These are phyloP conservation scores for Oscheius sp. DNA, from an alignment of 2,888 invertebrate genomes.

Conservation along the genomic window DNA sequence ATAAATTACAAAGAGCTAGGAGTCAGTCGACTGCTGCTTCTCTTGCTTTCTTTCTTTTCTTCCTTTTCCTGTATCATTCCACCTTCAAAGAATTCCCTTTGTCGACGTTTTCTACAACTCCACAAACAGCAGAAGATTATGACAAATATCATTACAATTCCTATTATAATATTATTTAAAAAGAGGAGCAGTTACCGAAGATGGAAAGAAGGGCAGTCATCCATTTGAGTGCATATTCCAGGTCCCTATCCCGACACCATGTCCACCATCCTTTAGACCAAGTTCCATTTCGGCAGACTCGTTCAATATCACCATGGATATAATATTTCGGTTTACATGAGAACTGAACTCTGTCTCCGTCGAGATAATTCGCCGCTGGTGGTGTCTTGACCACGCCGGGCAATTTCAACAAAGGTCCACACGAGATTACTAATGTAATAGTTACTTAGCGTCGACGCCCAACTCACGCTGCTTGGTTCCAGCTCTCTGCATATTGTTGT, in stretches of 20 bases:
- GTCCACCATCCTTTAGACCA: constrained; percentile 67
- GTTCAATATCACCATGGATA: constrained; percentile 62
- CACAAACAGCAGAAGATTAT: constrained; percentile 56
- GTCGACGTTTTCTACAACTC: constrained; percentile 49
- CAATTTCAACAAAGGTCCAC: constrained; percentile 63
- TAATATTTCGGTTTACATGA: constrained; percentile 65
- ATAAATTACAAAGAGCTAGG: constrained; percentile 21
- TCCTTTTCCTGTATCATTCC: constrained; percentile 4
- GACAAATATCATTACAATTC: constrained; percentile 51
- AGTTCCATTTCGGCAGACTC: constrained; percentile 61
- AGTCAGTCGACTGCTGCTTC: constrained; percentile 16
- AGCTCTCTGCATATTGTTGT: constrained; percentile 45
- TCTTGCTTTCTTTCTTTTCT: constrained; percentile 31
- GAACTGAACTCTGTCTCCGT: constrained; percentile 61
- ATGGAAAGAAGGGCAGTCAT: constrained; percentile 61
- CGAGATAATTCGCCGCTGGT: constrained; percentile 61
- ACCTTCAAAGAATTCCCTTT: constrained; percentile 45
- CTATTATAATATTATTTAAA: constrained; percentile 28
- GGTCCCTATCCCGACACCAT: constrained; percentile 58
- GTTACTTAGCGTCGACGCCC: background rate
- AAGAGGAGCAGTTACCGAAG: constrained; percentile 37
- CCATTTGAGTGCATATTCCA: constrained; percentile 65
- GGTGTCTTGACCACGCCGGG: constrained; percentile 64
- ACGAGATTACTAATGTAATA: constrained; percentile 59
- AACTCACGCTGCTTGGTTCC: constrained; percentile 53